Percentiles rank a stretch among this genome's conserved stretches.
Conservation (phyloP, 2,888 invertebrate species). For the Pomacea canaliculata region DNA sequence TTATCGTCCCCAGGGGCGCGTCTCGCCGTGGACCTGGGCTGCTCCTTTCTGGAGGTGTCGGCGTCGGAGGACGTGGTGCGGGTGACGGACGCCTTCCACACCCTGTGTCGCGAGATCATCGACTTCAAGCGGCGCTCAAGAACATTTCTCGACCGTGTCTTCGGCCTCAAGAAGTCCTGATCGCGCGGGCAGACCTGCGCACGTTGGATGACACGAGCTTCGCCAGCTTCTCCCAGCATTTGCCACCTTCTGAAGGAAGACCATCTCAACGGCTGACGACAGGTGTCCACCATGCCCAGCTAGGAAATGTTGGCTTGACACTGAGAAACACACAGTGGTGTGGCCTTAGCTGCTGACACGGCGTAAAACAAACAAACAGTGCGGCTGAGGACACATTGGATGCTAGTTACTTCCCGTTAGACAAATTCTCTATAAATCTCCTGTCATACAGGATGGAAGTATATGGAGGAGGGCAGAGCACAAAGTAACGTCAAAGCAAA, state of each 20-base stretch:
- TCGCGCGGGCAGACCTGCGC: background rate
- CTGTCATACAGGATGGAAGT: too few relatives aligned
- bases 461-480: too few relatives aligned
- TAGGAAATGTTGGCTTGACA: background rate
- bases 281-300: background rate
- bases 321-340: too few relatives aligned
- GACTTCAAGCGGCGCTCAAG: slow-evolving; percentile 61
- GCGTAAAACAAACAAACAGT: too few relatives aligned
- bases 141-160: slow-evolving; percentile 63
- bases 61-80: slow-evolving; percentile 61
- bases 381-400: too few relatives aligned
- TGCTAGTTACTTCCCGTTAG: too few relatives aligned
- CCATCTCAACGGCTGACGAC: background rate
- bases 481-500: too few relatives aligned
- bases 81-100: slow-evolving; percentile 61
- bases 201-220: background rate
- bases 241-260: background rate
- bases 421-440: too few relatives aligned
- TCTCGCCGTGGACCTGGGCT: slow-evolving; percentile 54
- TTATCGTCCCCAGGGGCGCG: slow-evolving; percentile 45
- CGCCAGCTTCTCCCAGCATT: too few relatives aligned
- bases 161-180: slow-evolving; percentile 52
- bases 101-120: slow-evolving; percentile 59
- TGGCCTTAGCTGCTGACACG: too few relatives aligned
- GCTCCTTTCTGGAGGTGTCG: slow-evolving; percentile 62